A percentile compares a stretch with the other conserved stretches of the same genome.
These are phyloP conservation scores for Eupithecia dodoneata DNA, from an alignment of 2,888 invertebrate species.

Conservation along the genomic window DNA sequence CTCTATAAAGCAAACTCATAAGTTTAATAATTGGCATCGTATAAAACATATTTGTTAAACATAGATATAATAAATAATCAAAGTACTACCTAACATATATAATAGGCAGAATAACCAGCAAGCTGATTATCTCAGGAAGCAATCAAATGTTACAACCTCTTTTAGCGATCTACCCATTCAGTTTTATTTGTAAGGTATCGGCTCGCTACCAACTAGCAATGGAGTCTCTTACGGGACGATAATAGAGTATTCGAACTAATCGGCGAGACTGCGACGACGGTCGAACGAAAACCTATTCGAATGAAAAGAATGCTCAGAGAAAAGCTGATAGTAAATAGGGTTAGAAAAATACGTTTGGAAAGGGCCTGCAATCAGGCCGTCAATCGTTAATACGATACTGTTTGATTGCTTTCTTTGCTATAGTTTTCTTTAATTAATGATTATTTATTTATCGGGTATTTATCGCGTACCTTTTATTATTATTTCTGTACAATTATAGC, in stretches of 20 bases:
- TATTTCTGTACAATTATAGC: too few species aligned
- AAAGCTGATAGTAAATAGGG: not conserved
- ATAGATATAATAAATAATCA: not conserved
- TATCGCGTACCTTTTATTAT: too few species aligned
- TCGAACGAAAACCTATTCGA: constrained; percentile 32
- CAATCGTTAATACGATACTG: not conserved
- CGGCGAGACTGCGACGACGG: constrained; percentile 18
- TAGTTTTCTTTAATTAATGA: too few species aligned
- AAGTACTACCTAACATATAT: not conserved
- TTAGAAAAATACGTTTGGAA: not conserved
- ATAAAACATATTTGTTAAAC: not conserved
- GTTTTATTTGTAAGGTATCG: constrained; percentile 42
- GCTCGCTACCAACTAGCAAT: constrained; percentile 45
- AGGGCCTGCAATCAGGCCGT: not conserved
- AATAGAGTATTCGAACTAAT: constrained; percentile 44
- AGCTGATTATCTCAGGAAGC: constrained; percentile 9
- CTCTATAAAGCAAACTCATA: too few species aligned
- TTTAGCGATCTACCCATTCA: constrained; percentile 28
- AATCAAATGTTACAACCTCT: constrained; percentile 19
- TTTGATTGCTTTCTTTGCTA: not conserved
- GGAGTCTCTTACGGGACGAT: constrained; percentile 46
- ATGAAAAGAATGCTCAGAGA: constrained; percentile 14
- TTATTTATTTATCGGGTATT: too few species aligned
- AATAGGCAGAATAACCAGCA: not conserved
- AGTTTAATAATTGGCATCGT: not conserved